Percentiles rank a stretch among this genome's conserved stretches.
Evolutionary conservation across 2,797 vertebrate genomes (phyloP).

Genomic region (Fistularia tabacaria): DNA sequence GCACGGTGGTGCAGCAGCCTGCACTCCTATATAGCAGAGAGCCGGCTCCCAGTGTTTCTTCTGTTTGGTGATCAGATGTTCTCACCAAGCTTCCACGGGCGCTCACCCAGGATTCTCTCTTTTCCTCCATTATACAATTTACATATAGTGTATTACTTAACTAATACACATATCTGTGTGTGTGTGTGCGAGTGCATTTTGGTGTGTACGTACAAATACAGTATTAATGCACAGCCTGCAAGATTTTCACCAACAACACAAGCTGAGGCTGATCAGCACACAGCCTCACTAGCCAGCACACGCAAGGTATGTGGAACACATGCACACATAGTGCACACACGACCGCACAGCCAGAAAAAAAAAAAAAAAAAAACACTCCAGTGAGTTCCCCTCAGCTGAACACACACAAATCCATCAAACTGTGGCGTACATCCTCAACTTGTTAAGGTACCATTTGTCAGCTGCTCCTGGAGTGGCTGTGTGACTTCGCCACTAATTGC

Average conservation of each 20-base stretch:
- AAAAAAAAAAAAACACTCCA: constrained; percentile 33
- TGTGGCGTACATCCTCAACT: constrained; percentile 63
- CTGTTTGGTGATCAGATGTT: too few species aligned
- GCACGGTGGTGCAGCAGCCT: too few species aligned
- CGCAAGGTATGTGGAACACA: background rate
- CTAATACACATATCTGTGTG: too few species aligned
- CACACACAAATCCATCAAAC: constrained; percentile 65
- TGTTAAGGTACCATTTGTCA: constrained; percentile 88
- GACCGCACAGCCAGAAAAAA: background rate
- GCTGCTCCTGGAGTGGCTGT: constrained; percentile 89
- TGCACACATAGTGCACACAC: constrained; percentile 14
- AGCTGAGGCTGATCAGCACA: constrained; percentile 19
- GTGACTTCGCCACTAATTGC: constrained; percentile 94
- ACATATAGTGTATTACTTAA: too few species aligned
- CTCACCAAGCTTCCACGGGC: too few species aligned
- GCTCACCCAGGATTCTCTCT: too few species aligned
- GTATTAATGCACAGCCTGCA: constrained; percentile 8
- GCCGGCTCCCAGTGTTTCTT: too few species aligned
- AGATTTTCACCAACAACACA: constrained; percentile 22
- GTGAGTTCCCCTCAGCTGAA: constrained; percentile 51
- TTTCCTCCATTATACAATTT: too few species aligned
- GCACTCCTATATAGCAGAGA: too few species aligned
- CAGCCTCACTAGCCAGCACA: constrained; percentile 11
- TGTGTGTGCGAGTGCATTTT: too few species aligned
- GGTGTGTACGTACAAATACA: background rate